Evolutionary conservation across 2,888 invertebrate species (phyloP).

Genomic region (Zele albiditarsus): DNA sequence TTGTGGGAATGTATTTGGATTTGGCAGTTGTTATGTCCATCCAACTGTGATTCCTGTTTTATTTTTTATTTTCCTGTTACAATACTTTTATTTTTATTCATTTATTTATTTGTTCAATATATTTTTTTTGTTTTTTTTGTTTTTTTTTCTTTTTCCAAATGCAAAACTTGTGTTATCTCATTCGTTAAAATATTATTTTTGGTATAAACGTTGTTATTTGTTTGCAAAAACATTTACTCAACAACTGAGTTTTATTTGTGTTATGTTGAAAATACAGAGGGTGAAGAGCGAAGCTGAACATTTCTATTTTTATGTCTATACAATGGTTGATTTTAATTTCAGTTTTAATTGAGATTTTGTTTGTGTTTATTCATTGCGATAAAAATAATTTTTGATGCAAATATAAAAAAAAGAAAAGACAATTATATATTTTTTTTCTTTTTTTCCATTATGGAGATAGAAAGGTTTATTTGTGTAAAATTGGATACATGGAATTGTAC

Average conservation of each 20-base stretch:
- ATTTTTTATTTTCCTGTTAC: neutral
- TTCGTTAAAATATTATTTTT: conserved; percentile 32
- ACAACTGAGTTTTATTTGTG: neutral
- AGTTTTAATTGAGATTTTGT: neutral
- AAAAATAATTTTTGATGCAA: neutral
- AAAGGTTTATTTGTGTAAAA: neutral
- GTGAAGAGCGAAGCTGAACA: neutral
- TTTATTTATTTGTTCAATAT: conserved; percentile 18
- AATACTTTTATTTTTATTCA: neutral
- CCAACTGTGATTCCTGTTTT: neutral
- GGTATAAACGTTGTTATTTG: conserved; percentile 25
- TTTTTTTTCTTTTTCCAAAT: conserved; percentile 1
- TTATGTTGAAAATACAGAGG: neutral
- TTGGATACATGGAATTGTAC: conserved; percentile 4
- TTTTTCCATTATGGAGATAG: neutral
- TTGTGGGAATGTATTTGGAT: conserved; percentile 40
- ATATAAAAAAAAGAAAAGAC: neutral
- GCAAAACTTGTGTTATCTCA: neutral
- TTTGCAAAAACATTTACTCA: conserved; percentile 4
- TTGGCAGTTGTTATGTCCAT: conserved; percentile 31
- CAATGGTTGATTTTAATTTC: neutral
- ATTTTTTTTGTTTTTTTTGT: conserved; percentile 12
- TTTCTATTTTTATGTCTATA: neutral
- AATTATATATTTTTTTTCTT: too few relatives aligned
- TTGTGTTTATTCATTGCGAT: neutral